Base-by-base conservation (phyloP, 2,113 vertebrate genomes). In the Romanogobio albipinnatus region DNA sequence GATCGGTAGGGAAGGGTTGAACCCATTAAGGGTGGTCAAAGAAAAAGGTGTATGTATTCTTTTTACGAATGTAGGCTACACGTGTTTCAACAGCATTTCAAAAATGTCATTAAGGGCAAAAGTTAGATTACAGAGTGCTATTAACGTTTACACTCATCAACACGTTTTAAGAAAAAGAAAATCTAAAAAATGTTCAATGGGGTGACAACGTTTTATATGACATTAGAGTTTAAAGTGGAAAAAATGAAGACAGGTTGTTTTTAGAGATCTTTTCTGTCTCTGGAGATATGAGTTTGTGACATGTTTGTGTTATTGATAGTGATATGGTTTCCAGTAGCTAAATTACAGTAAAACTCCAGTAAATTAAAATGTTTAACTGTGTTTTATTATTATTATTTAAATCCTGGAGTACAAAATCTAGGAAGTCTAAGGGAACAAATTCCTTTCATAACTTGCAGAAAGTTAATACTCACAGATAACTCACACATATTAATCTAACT, bases 221-320 rank as follows among this genome's bases (percentile, higher is more conserved):
- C 22, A 70, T 70, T 39, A 70, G 33, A 5, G 8, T 68, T 68
- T 17, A 17, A 36, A 36, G 64, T 36, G 15, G n/a, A 45, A n/a
- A 5, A 71, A n/a, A 9, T n/a, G 9, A n/a, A 39, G 0, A 24
- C 0, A 14, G 24, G 45, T 17, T 26, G 7, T 51, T 53, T 47
- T 26, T 43, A 71, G 10, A 33, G 13, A 29, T 29, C 4, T 4
- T 51, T 17, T 19, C 19, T 53, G 15, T 76, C 33, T 76, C 33
- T 71, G 17, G 66, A 71, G 68, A 71, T 45, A 58, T 58, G 29
- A 58, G 77, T 62, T 62, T 45, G n/a, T 45, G 22, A 62, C 58
- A 47, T 2, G 56, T 26, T 45, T 79, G 22, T 26, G 17, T 5
- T 76, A 56, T 76, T 76, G 49, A 56, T 76, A 33, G 22, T 49